Percentiles rank a stretch among this genome's conserved stretches.
phyloP scores from a whole-genome alignment of 2,888 invertebrate species.

The Lacanobia oleracea region DNA sequence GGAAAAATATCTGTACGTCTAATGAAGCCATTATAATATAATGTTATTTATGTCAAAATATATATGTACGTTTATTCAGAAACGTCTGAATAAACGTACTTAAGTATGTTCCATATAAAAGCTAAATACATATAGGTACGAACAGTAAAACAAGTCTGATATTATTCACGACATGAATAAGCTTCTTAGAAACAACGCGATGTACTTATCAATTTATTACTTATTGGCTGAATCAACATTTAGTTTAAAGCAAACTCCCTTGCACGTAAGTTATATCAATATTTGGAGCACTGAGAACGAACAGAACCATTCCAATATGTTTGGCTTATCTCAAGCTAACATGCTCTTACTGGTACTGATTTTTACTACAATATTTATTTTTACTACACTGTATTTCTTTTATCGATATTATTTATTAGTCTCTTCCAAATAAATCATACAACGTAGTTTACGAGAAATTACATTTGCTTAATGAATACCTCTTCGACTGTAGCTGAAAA shows the following conservation, averaged over 20 bases:
- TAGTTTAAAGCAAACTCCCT: constrained; percentile 51
- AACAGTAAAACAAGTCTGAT: constrained; percentile 39
- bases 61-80: constrained; percentile 11
- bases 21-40: constrained; percentile 33
- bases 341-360: constrained; percentile 36
- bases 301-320: constrained; percentile 46
- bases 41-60: constrained; percentile 1
- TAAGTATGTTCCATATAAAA: constrained; percentile 20
- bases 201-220: constrained; percentile 57
- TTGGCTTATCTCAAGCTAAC: constrained; percentile 55
- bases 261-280: constrained; percentile 54
- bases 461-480: constrained; percentile 22
- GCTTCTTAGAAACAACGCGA: constrained; percentile 51
- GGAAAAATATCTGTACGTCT: constrained; percentile 19
- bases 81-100: constrained; percentile 6
- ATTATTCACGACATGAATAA: constrained; percentile 51
- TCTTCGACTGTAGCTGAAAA: constrained; percentile 16
- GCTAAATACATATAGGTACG: constrained; percentile 40
- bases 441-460: constrained; percentile 21
- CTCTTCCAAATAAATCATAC: constrained; percentile 34
- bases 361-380: constrained; percentile 51
- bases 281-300: constrained; percentile 37
- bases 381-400: constrained; percentile 37
- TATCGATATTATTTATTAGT: constrained; percentile 36
- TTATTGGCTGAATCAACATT: constrained; percentile 60